Percentiles rank a stretch among this genome's conserved stretches.
Conservation (phyloP, 2,113 vertebrate genomes). For the Malurus cyaneus region DNA sequence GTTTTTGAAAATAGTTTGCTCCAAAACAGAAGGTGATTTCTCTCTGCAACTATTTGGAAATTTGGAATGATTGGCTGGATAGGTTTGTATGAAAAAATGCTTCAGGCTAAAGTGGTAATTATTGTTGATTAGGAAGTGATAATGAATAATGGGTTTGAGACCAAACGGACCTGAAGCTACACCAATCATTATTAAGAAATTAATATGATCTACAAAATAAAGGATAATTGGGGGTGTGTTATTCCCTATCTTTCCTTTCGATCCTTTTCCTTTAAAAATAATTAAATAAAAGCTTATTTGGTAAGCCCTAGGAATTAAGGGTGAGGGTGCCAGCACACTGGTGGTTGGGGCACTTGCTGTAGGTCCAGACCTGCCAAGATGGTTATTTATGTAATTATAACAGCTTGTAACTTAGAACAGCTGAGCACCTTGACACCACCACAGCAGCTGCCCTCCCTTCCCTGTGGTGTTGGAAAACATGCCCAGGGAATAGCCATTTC, state of each 20-base stretch:
- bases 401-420: not conserved
- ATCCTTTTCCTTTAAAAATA: not conserved
- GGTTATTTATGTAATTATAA: not conserved
- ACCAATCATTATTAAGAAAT: not conserved
- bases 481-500: not conserved
- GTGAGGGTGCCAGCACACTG: accelerated
- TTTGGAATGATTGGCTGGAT: not conserved
- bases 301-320: not conserved
- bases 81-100: not conserved
- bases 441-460: not conserved
- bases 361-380: not conserved
- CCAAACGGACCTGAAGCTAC: not conserved
- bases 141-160: not conserved
- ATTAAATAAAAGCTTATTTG: not conserved
- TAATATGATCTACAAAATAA: not conserved
- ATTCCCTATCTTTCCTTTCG: not conserved
- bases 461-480: not conserved
- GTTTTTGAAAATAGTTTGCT: not conserved
- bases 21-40: not conserved
- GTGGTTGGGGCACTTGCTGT: not conserved
- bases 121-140: not conserved
- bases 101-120: not conserved
- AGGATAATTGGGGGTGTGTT: not conserved
- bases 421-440: not conserved
- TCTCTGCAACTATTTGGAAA: not conserved